phyloP scores from a whole-genome alignment of 2,113 vertebrate species.

The Xiphophorus maculatus region DNA sequence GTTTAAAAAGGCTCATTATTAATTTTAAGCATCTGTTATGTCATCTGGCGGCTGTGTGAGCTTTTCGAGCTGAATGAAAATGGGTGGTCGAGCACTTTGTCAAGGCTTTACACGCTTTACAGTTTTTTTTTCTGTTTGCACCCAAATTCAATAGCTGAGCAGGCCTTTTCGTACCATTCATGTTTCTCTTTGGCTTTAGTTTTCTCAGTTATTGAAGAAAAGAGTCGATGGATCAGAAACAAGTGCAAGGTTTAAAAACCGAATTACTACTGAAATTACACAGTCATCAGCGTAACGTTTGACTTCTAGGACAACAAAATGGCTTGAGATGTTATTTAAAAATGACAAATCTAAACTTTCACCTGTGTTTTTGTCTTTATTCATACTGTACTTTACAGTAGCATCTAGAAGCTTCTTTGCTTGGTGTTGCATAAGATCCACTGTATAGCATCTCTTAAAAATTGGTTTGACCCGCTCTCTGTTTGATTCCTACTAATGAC shows the following conservation, averaged over 20 bases:
- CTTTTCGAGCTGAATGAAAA: conserved; percentile 1
- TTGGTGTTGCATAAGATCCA: not conserved
- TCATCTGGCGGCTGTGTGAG: conserved; percentile 1
- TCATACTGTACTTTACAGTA: not conserved
- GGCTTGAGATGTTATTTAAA: not conserved
- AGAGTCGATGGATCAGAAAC: not conserved
- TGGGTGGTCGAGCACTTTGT: conserved; percentile 28
- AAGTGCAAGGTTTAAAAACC: not conserved
- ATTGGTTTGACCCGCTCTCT: conserved; percentile 34
- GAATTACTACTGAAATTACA: not conserved
- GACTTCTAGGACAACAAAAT: not conserved
- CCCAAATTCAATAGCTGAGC: conserved; percentile 37
- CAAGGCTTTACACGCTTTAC: conserved; percentile 52
- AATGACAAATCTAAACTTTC: not conserved
- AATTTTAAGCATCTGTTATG: conserved; percentile 16
- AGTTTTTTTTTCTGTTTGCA: conserved; percentile 40
- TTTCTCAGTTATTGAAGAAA: not conserved
- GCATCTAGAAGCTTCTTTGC: not conserved
- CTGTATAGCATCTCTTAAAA: conserved; percentile 32
- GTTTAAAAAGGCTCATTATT: conserved; percentile 8
- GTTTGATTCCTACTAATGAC: conserved; percentile 54
- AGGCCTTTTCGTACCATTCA: not conserved
- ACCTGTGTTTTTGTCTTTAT: too few species aligned
- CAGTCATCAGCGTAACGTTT: not conserved
- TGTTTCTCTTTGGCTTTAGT: not conserved